Percentiles rank a stretch among this genome's conserved stretches.
phyloP scores from a whole-genome alignment of 2,888 invertebrate species.

The Callinectes sapidus region DNA sequence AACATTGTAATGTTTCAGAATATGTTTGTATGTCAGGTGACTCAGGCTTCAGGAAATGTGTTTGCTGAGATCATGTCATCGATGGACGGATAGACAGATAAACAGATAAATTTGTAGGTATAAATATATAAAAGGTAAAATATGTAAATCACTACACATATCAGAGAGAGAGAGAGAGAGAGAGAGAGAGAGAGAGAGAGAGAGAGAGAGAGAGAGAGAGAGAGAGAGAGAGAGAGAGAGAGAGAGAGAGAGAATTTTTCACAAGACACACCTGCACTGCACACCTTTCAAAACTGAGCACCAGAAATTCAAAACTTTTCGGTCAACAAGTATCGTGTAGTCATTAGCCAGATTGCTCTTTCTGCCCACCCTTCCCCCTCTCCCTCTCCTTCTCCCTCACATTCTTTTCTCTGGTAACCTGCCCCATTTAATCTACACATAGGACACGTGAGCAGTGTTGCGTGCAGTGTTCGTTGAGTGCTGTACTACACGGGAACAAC shows the following conservation, averaged over 20 bases:
- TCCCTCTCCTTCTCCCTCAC: neutral
- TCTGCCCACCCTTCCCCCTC: neutral
- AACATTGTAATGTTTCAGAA: neutral
- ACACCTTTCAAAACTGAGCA: neutral
- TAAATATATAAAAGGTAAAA: neutral
- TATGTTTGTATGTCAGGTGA: neutral
- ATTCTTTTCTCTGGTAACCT: neutral
- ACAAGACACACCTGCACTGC: neutral
- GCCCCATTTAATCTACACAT: neutral
- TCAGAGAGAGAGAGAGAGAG: neutral
- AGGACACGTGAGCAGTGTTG: neutral
- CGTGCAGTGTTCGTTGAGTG: neutral
- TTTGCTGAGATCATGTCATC: neutral
- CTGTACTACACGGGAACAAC: too few relatives aligned
- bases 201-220: neutral
- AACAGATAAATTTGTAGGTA: neutral
- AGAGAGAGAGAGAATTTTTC: neutral
- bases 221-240: slow-evolving; percentile 4
- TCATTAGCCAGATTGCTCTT: neutral
- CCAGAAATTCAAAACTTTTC: too few relatives aligned
- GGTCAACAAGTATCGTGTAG: too few relatives aligned
- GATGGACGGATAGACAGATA: neutral
- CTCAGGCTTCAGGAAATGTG: neutral
- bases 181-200: neutral
- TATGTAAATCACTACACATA: neutral